A percentile compares a stretch with the other conserved stretches of the same genome.
phyloP scores from a whole-genome alignment of 2,888 invertebrate genomes.

The Parthenolecanium corni region DNA sequence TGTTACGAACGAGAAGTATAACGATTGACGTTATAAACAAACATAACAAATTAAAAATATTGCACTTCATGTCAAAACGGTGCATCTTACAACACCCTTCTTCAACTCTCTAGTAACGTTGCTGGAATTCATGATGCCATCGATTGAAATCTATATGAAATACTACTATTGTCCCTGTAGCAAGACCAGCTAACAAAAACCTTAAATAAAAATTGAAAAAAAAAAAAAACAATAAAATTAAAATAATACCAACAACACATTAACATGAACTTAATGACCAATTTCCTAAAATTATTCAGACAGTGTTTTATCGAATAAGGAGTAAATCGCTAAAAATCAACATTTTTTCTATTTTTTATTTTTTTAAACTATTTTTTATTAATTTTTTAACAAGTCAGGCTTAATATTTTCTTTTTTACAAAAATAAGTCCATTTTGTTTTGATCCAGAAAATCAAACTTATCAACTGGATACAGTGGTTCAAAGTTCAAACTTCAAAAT shows the following conservation, averaged over 20 bases:
- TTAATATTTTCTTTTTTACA: no score
- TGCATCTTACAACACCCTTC: neutral
- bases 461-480: no score
- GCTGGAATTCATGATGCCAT: conserved; percentile 94
- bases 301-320: neutral
- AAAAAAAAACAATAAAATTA: conserved; percentile 1
- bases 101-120: conserved; percentile 59
- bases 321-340: neutral
- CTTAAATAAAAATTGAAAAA: conserved; percentile 45
- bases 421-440: no score
- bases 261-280: no score
- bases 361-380: no score
- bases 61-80: conserved; percentile 7
- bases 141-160: conserved; percentile 99
- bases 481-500: no score
- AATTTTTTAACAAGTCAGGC: no score
- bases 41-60: conserved; percentile 9
- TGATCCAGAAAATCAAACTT: no score
- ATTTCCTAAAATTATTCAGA: no score
- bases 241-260: no score
- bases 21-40: neutral
- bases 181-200: conserved; percentile 90
- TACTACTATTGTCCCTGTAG: conserved; percentile 94
- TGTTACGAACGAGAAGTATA: neutral
- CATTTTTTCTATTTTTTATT: no score